Base-by-base conservation (phyloP, 2,888 invertebrate species). In the Argyra leucocephala region DNA sequence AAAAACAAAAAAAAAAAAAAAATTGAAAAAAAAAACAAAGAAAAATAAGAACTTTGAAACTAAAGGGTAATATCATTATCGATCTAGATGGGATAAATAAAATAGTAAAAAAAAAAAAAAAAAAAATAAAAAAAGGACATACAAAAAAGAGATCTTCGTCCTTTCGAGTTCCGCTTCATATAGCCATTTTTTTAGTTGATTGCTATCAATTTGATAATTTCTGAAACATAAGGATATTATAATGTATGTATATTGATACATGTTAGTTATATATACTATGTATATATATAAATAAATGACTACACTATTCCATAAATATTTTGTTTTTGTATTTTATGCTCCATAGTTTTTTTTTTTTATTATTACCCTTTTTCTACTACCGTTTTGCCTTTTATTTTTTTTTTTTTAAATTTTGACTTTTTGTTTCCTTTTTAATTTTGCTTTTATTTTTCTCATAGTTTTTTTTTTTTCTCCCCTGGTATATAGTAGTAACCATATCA, bases 11-110 rank as follows among this genome's bases (percentile, higher is more conserved):
- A n/a, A n/a, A n/a, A n/a, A n/a, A n/a, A n/a, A n/a, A n/a, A n/a
- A n/a, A n/a, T n/a, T n/a, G n/a, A n/a, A n/a, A n/a, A n/a, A n/a
- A n/a, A n/a, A n/a, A n/a, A n/a, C n/a, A 26, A 26, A 26, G 9
- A 26, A 26, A 26, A 26, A 26, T 6, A 26, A 15, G 3, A 10
- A 37, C 15, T 48, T 48, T 48, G 15, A 37, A 37, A 48, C 48
- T 48, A 48, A 48, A 48, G 48, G 48, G 48, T 48, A 48, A 48
- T 18, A 48, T 48, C 48, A 48, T 48, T 48, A 48, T 18, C 48
- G 1, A 48, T 48, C n/a, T 31, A 7, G 31, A 31, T n/a, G 31
- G 10, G 31, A 31, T 7, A 31, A 31, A 31, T 31, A 15, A 37
- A 37, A 37, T 9, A 37, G 12, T 10, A 37, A 37, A 5, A 9